A percentile compares a stretch with the other conserved stretches of the same genome.
These are phyloP conservation scores for Sparus aurata DNA, from an alignment of 2,797 vertebrate genomes.

Conservation along the genomic window DNA sequence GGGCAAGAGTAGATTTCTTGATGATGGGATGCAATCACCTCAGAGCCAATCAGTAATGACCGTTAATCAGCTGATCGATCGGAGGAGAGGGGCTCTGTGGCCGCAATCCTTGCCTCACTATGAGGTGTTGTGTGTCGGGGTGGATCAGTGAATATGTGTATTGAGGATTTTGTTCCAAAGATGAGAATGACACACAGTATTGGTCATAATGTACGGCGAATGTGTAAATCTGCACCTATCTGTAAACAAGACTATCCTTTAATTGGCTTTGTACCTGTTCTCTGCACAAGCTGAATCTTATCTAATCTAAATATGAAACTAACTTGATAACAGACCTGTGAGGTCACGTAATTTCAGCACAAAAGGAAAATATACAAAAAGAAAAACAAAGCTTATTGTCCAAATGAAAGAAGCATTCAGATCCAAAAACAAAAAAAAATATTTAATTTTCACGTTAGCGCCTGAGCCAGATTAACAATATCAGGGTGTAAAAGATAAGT, in stretches of 20 bases:
- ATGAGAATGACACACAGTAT: background rate
- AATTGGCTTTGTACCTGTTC: no score
- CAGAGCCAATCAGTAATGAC: constrained; percentile 92
- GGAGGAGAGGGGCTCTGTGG: constrained; percentile 69
- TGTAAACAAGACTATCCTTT: no score
- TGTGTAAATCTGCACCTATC: no score
- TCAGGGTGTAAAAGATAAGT: constrained; percentile 52
- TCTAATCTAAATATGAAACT: background rate
- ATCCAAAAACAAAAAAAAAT: constrained; percentile 39
- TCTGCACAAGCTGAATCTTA: no score
- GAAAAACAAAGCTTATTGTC: constrained; percentile 17
- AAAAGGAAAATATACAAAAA: background rate
- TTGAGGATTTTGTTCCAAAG: background rate
- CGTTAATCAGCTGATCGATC: constrained; percentile 94
- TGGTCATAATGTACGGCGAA: background rate
- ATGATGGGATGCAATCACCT: constrained; percentile 90
- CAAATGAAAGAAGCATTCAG: constrained; percentile 2
- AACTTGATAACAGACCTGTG: background rate
- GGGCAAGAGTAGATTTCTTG: constrained; percentile 88
- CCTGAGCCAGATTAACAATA: constrained; percentile 54
- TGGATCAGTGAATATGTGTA: background rate
- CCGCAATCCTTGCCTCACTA: constrained; percentile 73
- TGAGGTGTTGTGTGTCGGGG: constrained; percentile 21
- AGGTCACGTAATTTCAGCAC: background rate
- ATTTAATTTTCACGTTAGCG: constrained; percentile 47